Evolutionary conservation across 2,797 vertebrate genomes (phyloP).

Genomic region (Pangasius larnaudii): DNA sequence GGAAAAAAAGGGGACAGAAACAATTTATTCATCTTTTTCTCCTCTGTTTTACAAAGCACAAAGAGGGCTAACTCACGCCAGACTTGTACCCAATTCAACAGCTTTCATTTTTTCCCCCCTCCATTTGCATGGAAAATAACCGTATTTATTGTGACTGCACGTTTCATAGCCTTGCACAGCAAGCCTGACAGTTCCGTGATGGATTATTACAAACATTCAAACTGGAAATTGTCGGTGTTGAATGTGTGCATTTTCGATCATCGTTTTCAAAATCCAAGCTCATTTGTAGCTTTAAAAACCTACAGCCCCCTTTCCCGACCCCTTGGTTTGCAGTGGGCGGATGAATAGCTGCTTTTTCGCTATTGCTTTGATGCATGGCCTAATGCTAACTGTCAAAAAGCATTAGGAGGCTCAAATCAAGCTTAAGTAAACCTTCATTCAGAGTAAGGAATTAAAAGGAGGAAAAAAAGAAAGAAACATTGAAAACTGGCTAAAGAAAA

Average conservation of each 20-base stretch:
- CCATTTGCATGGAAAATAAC: constrained; percentile 33
- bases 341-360: constrained; percentile 24
- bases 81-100: constrained; percentile 3
- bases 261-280: background rate
- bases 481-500: background rate
- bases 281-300: background rate
- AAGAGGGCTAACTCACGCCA: constrained; percentile 31
- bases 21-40: constrained; percentile 48
- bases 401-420: constrained; percentile 20
- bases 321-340: background rate
- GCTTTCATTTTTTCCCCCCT: constrained; percentile 24
- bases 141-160: constrained; percentile 48
- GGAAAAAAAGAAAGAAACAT: constrained; percentile 7
- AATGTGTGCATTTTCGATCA: background rate
- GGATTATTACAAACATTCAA: constrained; percentile 37
- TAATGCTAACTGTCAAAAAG: constrained; percentile 26
- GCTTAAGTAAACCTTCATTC: constrained; percentile 48
- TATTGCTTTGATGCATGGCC: constrained; percentile 13
- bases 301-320: background rate
- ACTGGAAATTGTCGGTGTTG: background rate
- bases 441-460: constrained; percentile 1
- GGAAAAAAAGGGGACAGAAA: constrained; percentile 29
- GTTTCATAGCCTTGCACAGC: constrained; percentile 27
- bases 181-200: constrained; percentile 1
- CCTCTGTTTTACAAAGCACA: constrained; percentile 6